phyloP scores from a whole-genome alignment of 2,888 invertebrate species.

The Xestia xanthographa region DNA sequence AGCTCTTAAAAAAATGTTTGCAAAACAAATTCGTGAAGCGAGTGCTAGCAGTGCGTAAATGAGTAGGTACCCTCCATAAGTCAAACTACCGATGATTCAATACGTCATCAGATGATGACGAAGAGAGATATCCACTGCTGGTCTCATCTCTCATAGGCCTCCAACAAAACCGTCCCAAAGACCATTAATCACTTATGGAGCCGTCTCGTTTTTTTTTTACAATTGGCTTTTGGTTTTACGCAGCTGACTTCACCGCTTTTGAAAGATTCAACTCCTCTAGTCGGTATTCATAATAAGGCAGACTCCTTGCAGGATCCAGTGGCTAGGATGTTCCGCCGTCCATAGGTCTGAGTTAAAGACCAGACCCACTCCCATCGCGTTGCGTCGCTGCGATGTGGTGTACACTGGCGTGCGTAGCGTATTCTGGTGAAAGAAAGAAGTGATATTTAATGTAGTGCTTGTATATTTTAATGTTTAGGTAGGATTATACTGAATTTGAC shows the following conservation, averaged over 20 bases:
- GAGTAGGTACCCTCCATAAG: not conserved
- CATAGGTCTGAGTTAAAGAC: constrained; percentile 97
- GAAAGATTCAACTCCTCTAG: constrained; percentile 36
- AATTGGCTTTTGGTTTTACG: not conserved
- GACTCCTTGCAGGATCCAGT: constrained; percentile 97
- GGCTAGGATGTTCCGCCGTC: constrained; percentile 95
- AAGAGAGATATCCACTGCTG: not conserved
- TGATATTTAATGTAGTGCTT: not conserved
- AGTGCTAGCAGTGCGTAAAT: not conserved
- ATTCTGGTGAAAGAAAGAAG: constrained; percentile 90
- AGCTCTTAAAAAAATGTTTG: not conserved
- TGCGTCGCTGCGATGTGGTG: constrained; percentile 95
- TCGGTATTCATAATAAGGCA: constrained; percentile 97
- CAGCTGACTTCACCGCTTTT: not conserved
- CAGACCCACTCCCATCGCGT: constrained; percentile 97
- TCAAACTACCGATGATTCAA: not conserved
- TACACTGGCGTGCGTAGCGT: constrained; percentile 97
- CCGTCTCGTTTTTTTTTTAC: not conserved
- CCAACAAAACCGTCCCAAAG: not conserved
- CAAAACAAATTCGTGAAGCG: not conserved
- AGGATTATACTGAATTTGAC: not conserved
- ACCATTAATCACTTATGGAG: not conserved
- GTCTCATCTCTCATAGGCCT: not conserved
- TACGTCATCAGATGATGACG: not conserved
- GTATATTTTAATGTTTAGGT: not conserved